Base-by-base conservation (phyloP, 1,140 invertebrate genomes). In the Drosophila persimilis region DNA sequence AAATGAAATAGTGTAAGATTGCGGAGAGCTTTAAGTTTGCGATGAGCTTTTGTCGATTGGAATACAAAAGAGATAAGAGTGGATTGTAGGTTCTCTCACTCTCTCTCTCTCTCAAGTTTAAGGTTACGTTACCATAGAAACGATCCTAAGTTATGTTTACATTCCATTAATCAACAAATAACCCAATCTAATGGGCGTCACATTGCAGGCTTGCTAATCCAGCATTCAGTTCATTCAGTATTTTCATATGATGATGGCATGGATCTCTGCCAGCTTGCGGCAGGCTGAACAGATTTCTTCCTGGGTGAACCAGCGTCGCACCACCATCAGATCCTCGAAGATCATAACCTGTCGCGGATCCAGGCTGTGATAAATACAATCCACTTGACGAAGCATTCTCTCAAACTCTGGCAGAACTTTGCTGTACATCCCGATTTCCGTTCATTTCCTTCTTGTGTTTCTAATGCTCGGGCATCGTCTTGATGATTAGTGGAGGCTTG, bases 391-490 rank as follows among this genome's bases (percentile, higher is more conserved):
- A 1, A 90, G 65, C 7, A 89, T 77, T 43, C 73, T 39, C 47
- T 90, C 79, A 26, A 90, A 66, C 17, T 72, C 69, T 7, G 89
- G 89, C 44, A 90, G 24, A 0, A 65, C 65, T 41, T 76, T 59
- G 1, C 52, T 55, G 11, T 89, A 90, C 85, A 90, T 89, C 3
- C 41, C 77, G 31, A 79, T 73, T 54, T 90, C 89, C 0, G 79
- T 90, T 69, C 39, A 90, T 26, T 0, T 81, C 69, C 29, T 76
- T 80, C 26, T 90, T 90, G 13, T 77, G 61, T 1, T 81, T 79
- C 1, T 90, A 80, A 0, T 31, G 22, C 13, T 84, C 80, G 2
- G 89, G 89, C 71, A 90, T 73, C 6, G 89, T 90, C 13, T 90
- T 90, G 0, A 90, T 50, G 8, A 90, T 85, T 24, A 90, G 31